Evolutionary conservation across 2,797 vertebrate species (phyloP), one percentile per base, ranked within the genome.

Genomic region (Aplochiton taeniatus): DNA sequence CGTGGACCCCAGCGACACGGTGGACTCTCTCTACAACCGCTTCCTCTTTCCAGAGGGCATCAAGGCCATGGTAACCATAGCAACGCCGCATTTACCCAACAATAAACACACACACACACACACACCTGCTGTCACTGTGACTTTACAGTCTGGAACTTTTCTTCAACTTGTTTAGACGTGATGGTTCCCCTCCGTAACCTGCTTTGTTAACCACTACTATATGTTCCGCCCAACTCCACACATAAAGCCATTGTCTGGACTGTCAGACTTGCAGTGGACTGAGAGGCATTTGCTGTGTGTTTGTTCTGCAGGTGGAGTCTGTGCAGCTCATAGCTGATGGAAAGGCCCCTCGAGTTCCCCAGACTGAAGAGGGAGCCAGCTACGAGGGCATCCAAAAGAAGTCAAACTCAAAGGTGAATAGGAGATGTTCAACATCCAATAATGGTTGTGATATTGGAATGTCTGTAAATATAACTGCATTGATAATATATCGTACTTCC

Each of bases 1-100:
- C 0, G 92, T 99, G 0, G 89, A 95, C 31, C 91, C 92, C 65
- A 96, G 94, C 0, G 96, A 98, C 70, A 98, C 97, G 0, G 97
- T 99, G 86, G 97, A 99, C 78, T 76, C 94, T 0, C 87, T 99
- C 1, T 99, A 99, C 76, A 97, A 99, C 82, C 90, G 94, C 0
- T 99, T 99, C 84, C 95, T 99, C 58, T 99, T 95, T 75, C 96
- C 97, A n/a, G 95, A 98, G 79, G 97, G 97, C 76, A 93, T 99
- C 83, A 97, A 95, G 59, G 93, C 95, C 58, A 98, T 99, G 97
- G 97, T 98, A 91, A 90, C 19, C 31, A 17, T 47, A 11, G 16
- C 65, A 43, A 54, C 10, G 13, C 4, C 9, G 17, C 17, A 4
- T 6, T 6, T 6, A 31, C 31, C 31, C 31, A 12, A 14, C 47